These are phyloP conservation scores for Apostichopus californicus DNA, from an alignment of 35 echinoderm and acorn worm genomes.

Conservation along the genomic window DNA sequence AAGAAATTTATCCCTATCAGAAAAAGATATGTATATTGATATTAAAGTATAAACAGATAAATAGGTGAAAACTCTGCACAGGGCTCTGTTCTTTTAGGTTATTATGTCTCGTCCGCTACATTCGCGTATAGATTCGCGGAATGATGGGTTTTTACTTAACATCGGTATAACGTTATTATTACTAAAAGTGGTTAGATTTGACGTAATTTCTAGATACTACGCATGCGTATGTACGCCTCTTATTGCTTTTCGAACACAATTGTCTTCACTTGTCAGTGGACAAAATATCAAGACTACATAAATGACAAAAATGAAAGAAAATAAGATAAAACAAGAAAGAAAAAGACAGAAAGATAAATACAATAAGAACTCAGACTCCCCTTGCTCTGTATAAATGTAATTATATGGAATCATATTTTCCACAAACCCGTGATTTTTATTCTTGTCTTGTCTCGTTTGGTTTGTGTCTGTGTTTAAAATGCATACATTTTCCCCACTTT, in stretches of 20 bases:
- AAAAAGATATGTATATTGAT: not conserved
- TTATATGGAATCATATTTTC: not conserved
- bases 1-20: not conserved
- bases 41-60: not conserved
- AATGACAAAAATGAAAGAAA: not conserved
- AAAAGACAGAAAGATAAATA: not conserved
- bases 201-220: not conserved
- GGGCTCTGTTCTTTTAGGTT: not conserved
- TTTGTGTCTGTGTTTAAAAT: not conserved
- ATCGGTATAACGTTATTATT: not conserved
- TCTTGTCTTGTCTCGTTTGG: not conserved
- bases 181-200: not conserved
- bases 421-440: not conserved
- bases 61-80: not conserved
- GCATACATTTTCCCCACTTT: not conserved
- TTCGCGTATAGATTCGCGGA: not conserved
- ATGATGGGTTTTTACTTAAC: not conserved
- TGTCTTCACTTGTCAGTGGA: not conserved
- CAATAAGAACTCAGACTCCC: not conserved
- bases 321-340: not conserved
- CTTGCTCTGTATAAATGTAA: not conserved
- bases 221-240: not conserved
- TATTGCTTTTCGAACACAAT: constrained; percentile 1
- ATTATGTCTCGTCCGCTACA: not conserved
- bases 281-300: not conserved